Evolutionary conservation across 2,797 vertebrate species (phyloP), one percentile per base, ranked within the genome.

Genomic region (Pyrocephalus nanus): DNA sequence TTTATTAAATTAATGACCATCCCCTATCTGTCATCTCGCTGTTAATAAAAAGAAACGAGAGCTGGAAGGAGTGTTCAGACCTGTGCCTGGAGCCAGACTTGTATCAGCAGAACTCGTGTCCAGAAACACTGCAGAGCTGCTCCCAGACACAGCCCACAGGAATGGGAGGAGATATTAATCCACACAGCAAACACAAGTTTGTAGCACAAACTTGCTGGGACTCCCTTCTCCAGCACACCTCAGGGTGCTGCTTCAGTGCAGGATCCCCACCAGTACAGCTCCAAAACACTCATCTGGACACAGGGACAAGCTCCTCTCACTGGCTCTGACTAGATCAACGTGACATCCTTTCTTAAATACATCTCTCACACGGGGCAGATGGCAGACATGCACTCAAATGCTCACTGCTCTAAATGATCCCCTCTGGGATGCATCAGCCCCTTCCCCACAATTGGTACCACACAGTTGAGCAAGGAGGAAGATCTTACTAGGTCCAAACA

Each of bases 11-110:
- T 86, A 91, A 80, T 60, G 72, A 16, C 62, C 73, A 85, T 48
- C n/a, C 54, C 53, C 58, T 92, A 70, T 83, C 92, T 83, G 55
- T 82, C 92, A 92, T 84, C 92, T 89, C 54, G 0, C 62, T 43
- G 73, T 98, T 98, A 98, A 98, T 98, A 98, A 98, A 98, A 98
- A 98, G 98, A 98, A 98, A 53, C 0, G 0, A 70, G 82, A 79
- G 98, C 98, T 89, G 90, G 98, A 98, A 88, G 81, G 97, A 95
- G 71, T 2, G 6, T 26, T 81, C 86, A 92, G 89, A 76, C 66
- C 16, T 3, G 42, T 47, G 83, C 47, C 88, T 75, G 88, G 64
- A 93, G 86, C 66, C 92, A 88, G 80, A 48, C 45, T 58, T 16
- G 34, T 54, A 60, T 88, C 82, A 84, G 79, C 74, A 90, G 66